Evolutionary conservation across 2,888 invertebrate species (phyloP).

Genomic region (Lepidochrysops patricia): DNA sequence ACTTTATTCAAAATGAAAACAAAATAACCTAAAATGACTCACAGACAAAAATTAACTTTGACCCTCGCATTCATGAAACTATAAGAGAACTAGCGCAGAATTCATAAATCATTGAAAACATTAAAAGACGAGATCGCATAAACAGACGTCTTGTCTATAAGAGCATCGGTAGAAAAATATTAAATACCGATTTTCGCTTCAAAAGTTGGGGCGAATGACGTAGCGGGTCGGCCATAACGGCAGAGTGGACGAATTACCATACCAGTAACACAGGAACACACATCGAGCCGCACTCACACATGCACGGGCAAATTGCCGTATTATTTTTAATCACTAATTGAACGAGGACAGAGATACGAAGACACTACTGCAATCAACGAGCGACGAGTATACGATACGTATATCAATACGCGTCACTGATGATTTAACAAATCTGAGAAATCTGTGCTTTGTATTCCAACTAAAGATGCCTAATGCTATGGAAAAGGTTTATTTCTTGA

Average conservation of each 20-base stretch:
- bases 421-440: slow-evolving; percentile 1
- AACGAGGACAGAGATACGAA: neutral
- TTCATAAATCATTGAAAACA: too few species aligned
- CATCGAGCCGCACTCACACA: slow-evolving; percentile 11
- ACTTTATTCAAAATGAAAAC: neutral
- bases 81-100: neutral
- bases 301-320: slow-evolving; percentile 4
- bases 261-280: slow-evolving; percentile 35
- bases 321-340: slow-evolving; percentile 15
- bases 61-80: neutral
- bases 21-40: slow-evolving; percentile 18
- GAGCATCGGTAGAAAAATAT: slow-evolving; percentile 8
- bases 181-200: slow-evolving; percentile 22
- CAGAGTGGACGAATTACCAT: slow-evolving; percentile 30
- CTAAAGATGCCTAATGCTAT: neutral
- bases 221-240: slow-evolving; percentile 26
- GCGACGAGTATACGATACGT: neutral
- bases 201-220: slow-evolving; percentile 23
- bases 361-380: neutral
- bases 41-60: neutral
- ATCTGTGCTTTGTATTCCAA: neutral
- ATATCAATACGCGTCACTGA: slow-evolving; percentile 1
- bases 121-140: neutral
- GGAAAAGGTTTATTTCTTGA: neutral
- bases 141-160: neutral